Percentiles rank a stretch among this genome's conserved stretches.
These are phyloP conservation scores for Pholis gunnellus DNA, from an alignment of 2,113 vertebrate species.

Conservation along the genomic window DNA sequence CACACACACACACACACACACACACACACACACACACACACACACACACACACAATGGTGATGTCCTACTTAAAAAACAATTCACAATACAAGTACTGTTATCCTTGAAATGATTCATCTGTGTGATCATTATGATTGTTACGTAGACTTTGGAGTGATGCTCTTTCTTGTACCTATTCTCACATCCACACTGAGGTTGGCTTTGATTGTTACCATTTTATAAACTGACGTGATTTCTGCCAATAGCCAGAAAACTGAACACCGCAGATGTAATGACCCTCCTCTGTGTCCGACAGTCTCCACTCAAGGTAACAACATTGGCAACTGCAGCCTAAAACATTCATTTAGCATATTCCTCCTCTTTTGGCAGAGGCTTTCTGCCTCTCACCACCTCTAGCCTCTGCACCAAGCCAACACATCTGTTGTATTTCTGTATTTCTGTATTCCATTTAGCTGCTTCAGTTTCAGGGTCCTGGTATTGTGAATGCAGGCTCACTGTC, in stretches of 20 bases:
- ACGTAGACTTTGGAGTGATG: conserved; percentile 16
- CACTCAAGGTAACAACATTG: conserved; percentile 46
- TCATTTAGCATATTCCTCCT: not conserved
- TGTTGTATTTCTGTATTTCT: not conserved
- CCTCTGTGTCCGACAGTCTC: conserved; percentile 17
- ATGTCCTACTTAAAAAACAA: conserved; percentile 29
- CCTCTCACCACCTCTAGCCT: not conserved
- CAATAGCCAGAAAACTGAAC: conserved; percentile 26
- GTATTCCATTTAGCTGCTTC: not conserved
- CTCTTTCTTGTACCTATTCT: conserved; percentile 11
- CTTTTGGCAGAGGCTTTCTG: not conserved
- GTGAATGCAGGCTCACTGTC: not conserved
- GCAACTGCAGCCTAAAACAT: conserved; percentile 18
- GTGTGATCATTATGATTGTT: conserved; percentile 32
- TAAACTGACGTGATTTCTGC: conserved; percentile 36
- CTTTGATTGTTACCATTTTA: conserved; percentile 45
- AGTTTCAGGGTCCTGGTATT: not conserved
- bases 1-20: conserved; percentile 9
- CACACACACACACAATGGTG: conserved; percentile 16
- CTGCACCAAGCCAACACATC: conserved; percentile 2
- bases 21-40: conserved; percentile 2
- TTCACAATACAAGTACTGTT: not conserved
- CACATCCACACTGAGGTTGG: conserved; percentile 5
- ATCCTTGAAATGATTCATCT: conserved; percentile 46
- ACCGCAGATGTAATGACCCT: conserved; percentile 34